Evolutionary conservation across 53 echinoderm and acorn worm genomes (phyloP).

Genomic region (Pentamera pediparva): DNA sequence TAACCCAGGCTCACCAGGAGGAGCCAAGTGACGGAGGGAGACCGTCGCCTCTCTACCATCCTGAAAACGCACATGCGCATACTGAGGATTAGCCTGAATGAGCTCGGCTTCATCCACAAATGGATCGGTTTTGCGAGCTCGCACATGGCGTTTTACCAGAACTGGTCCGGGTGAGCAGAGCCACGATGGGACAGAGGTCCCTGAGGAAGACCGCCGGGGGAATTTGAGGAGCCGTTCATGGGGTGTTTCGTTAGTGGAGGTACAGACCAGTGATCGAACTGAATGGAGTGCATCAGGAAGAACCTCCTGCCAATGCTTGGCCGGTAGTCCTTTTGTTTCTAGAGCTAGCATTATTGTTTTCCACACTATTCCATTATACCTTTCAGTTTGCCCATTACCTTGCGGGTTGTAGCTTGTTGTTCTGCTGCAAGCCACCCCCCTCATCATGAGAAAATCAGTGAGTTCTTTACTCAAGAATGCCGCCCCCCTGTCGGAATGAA

Average conservation of each 20-base stretch:
- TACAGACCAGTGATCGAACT: conserved; percentile 27
- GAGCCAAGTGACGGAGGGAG: conserved; percentile 20
- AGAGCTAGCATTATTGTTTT: conserved; percentile 32
- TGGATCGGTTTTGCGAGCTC: conserved; percentile 17
- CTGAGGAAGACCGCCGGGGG: conserved; percentile 9
- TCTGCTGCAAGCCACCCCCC: conserved; percentile 27
- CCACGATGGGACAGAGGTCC: background rate
- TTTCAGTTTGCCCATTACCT: conserved; percentile 21
- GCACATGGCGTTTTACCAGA: conserved; percentile 1
- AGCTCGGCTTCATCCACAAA: conserved; percentile 14
- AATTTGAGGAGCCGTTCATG: conserved; percentile 26
- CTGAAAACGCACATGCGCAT: conserved; percentile 29
- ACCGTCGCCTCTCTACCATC: conserved; percentile 32
- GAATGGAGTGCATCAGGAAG: conserved; percentile 28
- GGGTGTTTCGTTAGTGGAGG: conserved; percentile 28
- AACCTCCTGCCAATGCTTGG: conserved; percentile 26
- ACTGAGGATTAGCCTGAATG: conserved; percentile 26
- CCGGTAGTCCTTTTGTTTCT: conserved; percentile 28
- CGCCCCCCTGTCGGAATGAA: conserved; percentile 20
- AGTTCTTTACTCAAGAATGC: conserved; percentile 43
- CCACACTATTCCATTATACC: conserved; percentile 28
- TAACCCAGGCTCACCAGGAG: too few species aligned
- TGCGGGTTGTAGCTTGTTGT: conserved; percentile 31
- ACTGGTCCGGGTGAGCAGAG: conserved; percentile 20
- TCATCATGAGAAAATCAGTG: conserved; percentile 27